Conservation (phyloP, 2,888 invertebrate species). For the Leucoma salicis region DNA sequence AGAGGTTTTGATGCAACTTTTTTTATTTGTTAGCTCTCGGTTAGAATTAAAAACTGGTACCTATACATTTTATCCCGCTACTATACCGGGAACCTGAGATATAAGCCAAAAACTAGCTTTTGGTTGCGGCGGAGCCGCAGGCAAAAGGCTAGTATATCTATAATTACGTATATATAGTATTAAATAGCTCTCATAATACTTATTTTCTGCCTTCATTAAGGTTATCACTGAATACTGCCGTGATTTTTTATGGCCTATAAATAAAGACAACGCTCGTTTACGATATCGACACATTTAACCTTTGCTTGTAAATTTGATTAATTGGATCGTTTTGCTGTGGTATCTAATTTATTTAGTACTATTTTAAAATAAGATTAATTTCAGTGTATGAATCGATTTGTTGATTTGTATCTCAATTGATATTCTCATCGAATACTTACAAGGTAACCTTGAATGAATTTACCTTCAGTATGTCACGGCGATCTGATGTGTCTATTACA, state of each 20-base stretch:
- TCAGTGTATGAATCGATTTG: not conserved
- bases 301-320: slow-evolving; percentile 27
- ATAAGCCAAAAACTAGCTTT: too few species aligned
- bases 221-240: slow-evolving; percentile 14
- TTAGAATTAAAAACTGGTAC: too few species aligned
- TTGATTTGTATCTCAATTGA: slow-evolving; percentile 5
- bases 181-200: too few species aligned
- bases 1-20: too few species aligned
- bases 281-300: slow-evolving; percentile 23
- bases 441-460: slow-evolving; percentile 2
- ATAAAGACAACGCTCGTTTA: slow-evolving; percentile 20
- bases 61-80: too few species aligned
- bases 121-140: too few species aligned
- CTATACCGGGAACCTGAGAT: too few species aligned
- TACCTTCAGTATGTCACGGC: slow-evolving; percentile 2
- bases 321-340: slow-evolving; percentile 21
- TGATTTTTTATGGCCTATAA: slow-evolving; percentile 16
- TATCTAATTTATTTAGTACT: slow-evolving; percentile 10
- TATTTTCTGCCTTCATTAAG: slow-evolving; percentile 8
- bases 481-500: not conserved
- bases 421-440: not conserved
- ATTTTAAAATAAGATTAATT: slow-evolving; percentile 4
- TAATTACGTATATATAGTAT: too few species aligned
- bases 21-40: too few species aligned
- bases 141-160: too few species aligned